Evolutionary conservation across 2,888 invertebrate genomes (phyloP).

Genomic region (Oasisia sp.): DNA sequence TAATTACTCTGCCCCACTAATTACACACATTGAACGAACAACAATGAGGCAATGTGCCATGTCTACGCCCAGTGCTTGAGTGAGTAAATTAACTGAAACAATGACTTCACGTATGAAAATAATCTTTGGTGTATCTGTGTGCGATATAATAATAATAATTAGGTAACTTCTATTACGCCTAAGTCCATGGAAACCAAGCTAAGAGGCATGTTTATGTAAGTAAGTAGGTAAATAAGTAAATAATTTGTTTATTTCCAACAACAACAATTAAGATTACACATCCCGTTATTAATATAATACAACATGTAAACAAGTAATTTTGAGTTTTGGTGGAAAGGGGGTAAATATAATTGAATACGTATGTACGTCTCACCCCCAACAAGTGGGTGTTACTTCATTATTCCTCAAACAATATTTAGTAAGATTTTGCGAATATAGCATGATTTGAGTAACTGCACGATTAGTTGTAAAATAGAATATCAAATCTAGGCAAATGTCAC

Average conservation of each 20-base stretch:
- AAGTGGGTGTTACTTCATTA: background rate
- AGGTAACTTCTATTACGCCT: too few species aligned
- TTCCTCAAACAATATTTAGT: background rate
- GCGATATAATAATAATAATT: background rate
- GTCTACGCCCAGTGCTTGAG: background rate
- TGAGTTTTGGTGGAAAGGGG: too few species aligned
- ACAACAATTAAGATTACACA: too few species aligned
- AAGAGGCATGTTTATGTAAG: too few species aligned
- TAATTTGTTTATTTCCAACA: too few species aligned
- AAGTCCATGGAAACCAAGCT: too few species aligned
- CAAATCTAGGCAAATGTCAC: too few species aligned
- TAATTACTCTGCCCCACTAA: background rate
- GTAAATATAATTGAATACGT: too few species aligned
- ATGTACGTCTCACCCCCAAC: too few species aligned
- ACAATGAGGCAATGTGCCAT: background rate
- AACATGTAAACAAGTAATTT: too few species aligned
- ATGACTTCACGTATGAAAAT: background rate
- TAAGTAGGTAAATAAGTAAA: too few species aligned
- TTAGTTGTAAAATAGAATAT: background rate
- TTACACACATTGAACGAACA: background rate
- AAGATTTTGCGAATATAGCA: background rate
- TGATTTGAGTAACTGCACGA: background rate
- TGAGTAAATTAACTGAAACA: background rate
- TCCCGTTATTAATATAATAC: too few species aligned
- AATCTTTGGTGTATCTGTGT: background rate